Base-by-base conservation (phyloP, 1,140 invertebrate genomes). In the Mesaphorura yosii region DNA sequence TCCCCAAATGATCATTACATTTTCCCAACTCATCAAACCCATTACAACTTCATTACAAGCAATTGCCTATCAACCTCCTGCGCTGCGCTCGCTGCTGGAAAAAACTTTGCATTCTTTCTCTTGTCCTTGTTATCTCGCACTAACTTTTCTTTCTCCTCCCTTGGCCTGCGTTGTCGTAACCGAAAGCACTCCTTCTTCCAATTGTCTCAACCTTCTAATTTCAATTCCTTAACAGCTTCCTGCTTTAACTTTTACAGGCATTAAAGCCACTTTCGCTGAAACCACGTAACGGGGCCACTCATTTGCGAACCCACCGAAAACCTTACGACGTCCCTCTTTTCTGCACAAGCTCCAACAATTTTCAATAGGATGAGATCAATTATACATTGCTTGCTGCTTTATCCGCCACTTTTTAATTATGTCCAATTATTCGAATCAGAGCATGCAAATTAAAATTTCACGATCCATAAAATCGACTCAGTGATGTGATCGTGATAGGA, bases 1-100 rank as follows among this genome's bases (percentile, higher is more conserved):
- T 51, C 57, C 57, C 57, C 53, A 49, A 54, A 58, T 54, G 53
- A 59, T 55, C 57, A 53, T 59, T 53, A 58, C 41, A 54, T 53
- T 53, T 51, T 56, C 46, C 28, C 49, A 53, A 44, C 31, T 55
- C 52, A 48, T 59, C 52, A 59, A 52, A 41, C 46, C 57, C 31
- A 55, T 59, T 55, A 59, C 57, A 59, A 59, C 52, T 59, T 55
- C 53, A 58, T 58, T 59, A 59, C 57, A 59, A 58, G 57, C 48
- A 59, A 59, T 59, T 59, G 57, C 48, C 57, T 59, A 59, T 59
- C 47, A 55, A 58, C 45, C 51, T 58, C 25, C 49, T 54, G 54
- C 51, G 45, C 55, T 29, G 10, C 41, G 17, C 51, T 28, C 29
- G 46, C 51, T 52, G 31, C 56, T 49, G 51, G n/a, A n/a, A 58